Base-by-base conservation (phyloP, 1,140 invertebrate species). In the Psilanteris sp. region DNA sequence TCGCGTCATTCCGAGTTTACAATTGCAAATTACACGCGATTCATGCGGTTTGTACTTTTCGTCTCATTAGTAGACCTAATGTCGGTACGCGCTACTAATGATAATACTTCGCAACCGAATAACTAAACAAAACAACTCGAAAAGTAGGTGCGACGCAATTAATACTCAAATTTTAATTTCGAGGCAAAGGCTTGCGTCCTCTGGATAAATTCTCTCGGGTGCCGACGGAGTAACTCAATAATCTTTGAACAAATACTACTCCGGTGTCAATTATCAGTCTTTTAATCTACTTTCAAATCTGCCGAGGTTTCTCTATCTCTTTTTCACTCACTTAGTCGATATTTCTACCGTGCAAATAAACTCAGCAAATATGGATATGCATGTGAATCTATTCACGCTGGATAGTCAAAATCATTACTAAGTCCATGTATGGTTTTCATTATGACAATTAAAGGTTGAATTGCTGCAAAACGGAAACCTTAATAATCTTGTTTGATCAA, bases 351-450 rank as follows among this genome's bases (percentile, higher is more conserved):
- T 36, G 59, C 79, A 80, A 79, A 80, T 39, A 78, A 55, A 54
- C 48, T 78, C 31, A n/a, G 50, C 72, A 79, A 75, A 81, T 77
- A 82, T 79, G 66, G 46, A 78, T 79, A 77, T 67, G 43, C 46
- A 16, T 32, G 54, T 61, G 52, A n/a, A 37, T 61, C 54, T 13
- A 57, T 61, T 10, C 55, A 15, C 13, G 3, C n/a, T 18, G 14
- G 36, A 8, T 11, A 55, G 44, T 37, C 41, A 29, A 22, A 50
- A 29, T 68, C 46, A 68, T 57, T 46, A 57, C 2, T n/a, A 39
- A 57, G 24, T 57, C 10, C 24, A 15, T 29, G 18, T n/a, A n/a
- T 15, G 15, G 20, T 27, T 46, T 57, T 43, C 27, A 36, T 52
- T 66, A 29, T 37, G n/a, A n/a, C 9, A n/a, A n/a, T n/a, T n/a